Evolutionary conservation across 1,140 invertebrate species (phyloP).

Genomic region (Rhopalosiphum padi): DNA sequence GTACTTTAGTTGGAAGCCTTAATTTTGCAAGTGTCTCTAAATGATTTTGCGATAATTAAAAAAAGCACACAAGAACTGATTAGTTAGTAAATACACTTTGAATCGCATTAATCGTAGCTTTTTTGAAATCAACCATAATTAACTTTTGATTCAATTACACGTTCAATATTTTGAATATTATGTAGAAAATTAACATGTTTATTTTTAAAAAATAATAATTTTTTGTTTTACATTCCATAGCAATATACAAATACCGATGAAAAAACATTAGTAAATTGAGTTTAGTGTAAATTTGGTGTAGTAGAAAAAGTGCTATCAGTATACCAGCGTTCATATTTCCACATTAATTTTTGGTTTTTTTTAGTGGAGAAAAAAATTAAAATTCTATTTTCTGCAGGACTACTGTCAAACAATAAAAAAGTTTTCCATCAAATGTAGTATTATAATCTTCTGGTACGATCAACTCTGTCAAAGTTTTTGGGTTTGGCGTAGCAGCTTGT

Average conservation of each 20-base stretch:
- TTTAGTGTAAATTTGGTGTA: neutral
- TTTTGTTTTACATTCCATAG: neutral
- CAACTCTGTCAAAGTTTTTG: neutral
- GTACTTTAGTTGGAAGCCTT: neutral
- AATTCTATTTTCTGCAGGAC: neutral
- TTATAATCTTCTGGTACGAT: neutral
- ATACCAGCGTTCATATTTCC: neutral
- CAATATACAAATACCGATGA: neutral
- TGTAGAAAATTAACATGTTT: neutral
- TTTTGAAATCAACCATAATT: no score
- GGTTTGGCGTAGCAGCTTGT: neutral
- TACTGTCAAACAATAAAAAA: conserved; percentile 25
- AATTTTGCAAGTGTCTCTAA: neutral
- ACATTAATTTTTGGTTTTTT: neutral
- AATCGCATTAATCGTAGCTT: no score
- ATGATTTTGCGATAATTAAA: neutral
- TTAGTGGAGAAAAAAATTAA: neutral
- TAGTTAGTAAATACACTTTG: no score
- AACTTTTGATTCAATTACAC: neutral
- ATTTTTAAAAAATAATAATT: neutral
- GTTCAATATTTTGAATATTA: neutral
- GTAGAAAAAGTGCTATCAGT: neutral
- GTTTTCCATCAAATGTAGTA: neutral
- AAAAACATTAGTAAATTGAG: neutral
- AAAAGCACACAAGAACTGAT: neutral